Conservation (phyloP, 2,797 vertebrate genomes). For the Bradypodion ventrale region DNA sequence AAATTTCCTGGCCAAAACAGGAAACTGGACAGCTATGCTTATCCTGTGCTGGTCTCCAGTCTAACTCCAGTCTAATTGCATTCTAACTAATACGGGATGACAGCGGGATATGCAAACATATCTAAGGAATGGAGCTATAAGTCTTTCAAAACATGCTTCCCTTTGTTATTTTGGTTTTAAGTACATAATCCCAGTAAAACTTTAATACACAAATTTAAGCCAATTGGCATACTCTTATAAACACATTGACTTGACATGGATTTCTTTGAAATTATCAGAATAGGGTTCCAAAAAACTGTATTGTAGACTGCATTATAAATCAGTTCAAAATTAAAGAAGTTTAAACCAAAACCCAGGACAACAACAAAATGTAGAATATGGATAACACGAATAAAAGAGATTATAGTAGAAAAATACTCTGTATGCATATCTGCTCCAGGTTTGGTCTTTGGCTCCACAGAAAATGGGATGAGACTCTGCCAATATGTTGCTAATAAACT, state of each 20-base stretch:
- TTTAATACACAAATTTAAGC: slow-evolving; percentile 6
- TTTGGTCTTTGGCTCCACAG: background rate
- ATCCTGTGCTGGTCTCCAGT: too few species aligned
- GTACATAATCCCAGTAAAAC: background rate
- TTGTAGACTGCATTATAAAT: background rate
- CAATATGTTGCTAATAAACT: background rate
- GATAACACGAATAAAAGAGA: background rate
- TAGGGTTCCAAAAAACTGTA: background rate
- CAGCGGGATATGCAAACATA: too few species aligned
- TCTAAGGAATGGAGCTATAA: background rate
- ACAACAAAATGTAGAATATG: background rate
- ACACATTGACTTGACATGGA: slow-evolving; percentile 4
- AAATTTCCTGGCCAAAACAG: too few species aligned
- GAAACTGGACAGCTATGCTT: too few species aligned
- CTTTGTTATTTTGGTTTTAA: slow-evolving; percentile 3
- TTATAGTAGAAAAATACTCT: background rate
- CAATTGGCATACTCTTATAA: background rate
- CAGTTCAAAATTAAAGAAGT: background rate
- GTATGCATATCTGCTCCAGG: background rate
- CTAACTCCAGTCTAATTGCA: too few species aligned
- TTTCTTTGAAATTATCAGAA: background rate
- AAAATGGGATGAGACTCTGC: background rate
- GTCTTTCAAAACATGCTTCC: slow-evolving; percentile 1
- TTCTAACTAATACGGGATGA: too few species aligned
- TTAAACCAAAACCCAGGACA: background rate